phyloP scores from a whole-genome alignment of 2,113 vertebrate species.

The Vimba vimba region DNA sequence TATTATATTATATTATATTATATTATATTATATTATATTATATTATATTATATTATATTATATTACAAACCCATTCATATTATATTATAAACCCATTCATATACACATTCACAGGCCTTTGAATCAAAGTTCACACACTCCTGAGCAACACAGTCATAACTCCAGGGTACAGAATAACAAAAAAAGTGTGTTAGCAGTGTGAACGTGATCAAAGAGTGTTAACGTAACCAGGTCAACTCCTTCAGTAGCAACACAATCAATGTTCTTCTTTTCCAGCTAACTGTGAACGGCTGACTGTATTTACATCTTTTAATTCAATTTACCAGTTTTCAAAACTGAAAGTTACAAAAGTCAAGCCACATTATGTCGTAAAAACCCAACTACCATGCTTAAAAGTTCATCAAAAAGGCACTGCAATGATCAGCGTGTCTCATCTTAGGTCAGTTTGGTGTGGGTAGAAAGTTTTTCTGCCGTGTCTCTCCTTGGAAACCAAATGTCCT shows the following conservation, averaged over 20 bases:
- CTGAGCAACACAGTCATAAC: conserved; percentile 60
- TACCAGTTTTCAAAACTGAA: neutral
- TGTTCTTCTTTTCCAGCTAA: neutral
- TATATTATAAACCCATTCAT: too few relatives aligned
- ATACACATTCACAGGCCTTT: conserved; percentile 11
- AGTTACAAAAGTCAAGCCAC: neutral
- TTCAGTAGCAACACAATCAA: conserved; percentile 19
- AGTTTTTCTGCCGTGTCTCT: conserved; percentile 29
- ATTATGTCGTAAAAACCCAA: neutral
- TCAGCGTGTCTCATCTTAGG: neutral
- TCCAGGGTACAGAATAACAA: conserved; percentile 65
- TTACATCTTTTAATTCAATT: neutral
- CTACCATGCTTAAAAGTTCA: neutral
- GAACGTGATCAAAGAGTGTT: neutral
- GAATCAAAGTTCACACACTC: conserved; percentile 50
- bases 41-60: too few relatives aligned
- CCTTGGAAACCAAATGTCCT: conserved; percentile 70
- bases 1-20: too few relatives aligned
- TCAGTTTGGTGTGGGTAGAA: conserved; percentile 19
- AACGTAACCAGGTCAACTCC: neutral
- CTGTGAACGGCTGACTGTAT: conserved; percentile 27
- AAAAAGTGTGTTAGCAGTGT: conserved; percentile 58
- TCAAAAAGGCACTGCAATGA: conserved; percentile 15
- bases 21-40: too few relatives aligned
- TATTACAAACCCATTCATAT: too few relatives aligned